These are phyloP conservation scores for Cephus nigrinus DNA, from an alignment of 2,888 invertebrate genomes.

Conservation along the genomic window DNA sequence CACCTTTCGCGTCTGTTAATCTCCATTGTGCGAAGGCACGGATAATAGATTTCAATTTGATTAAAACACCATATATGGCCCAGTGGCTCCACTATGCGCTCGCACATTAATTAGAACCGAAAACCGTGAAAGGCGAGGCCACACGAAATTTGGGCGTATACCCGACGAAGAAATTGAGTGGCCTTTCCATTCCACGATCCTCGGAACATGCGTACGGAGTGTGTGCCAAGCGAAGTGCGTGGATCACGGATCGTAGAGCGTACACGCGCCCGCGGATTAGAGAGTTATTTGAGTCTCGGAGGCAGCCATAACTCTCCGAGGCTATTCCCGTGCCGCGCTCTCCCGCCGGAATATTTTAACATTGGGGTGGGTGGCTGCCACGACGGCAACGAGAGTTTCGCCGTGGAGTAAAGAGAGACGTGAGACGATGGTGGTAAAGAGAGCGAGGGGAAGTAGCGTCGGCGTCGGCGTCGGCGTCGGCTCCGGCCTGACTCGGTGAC, in stretches of 20 bases:
- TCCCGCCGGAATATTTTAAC: slow-evolving; percentile 64
- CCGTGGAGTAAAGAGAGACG: slow-evolving; percentile 27
- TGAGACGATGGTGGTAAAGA: slow-evolving; percentile 23
- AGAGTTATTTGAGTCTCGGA: slow-evolving; percentile 66
- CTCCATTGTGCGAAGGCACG: not conserved
- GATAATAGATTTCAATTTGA: not conserved
- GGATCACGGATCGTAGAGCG: slow-evolving; percentile 22
- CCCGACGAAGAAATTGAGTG: not conserved
- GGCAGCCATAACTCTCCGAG: slow-evolving; percentile 64
- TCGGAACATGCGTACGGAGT: not conserved
- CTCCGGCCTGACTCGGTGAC: slow-evolving; percentile 29
- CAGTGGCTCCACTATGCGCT: not conserved
- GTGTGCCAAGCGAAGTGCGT: not conserved
- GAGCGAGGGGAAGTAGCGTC: slow-evolving; percentile 54
- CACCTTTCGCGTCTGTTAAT: not conserved
- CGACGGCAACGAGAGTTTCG: slow-evolving; percentile 27
- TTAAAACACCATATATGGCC: not conserved
- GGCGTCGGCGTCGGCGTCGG: slow-evolving; percentile 64
- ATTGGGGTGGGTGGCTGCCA: slow-evolving; percentile 60
- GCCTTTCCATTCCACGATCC: not conserved
- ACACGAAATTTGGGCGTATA: not conserved
- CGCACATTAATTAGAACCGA: not conserved
- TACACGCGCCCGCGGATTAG: slow-evolving; percentile 64
- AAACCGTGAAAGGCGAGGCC: not conserved
- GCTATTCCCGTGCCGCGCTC: slow-evolving; percentile 62